Evolutionary conservation across 2,888 invertebrate genomes (phyloP), one percentile per base, ranked within the genome.

Genomic region (Morinoia aosen): DNA sequence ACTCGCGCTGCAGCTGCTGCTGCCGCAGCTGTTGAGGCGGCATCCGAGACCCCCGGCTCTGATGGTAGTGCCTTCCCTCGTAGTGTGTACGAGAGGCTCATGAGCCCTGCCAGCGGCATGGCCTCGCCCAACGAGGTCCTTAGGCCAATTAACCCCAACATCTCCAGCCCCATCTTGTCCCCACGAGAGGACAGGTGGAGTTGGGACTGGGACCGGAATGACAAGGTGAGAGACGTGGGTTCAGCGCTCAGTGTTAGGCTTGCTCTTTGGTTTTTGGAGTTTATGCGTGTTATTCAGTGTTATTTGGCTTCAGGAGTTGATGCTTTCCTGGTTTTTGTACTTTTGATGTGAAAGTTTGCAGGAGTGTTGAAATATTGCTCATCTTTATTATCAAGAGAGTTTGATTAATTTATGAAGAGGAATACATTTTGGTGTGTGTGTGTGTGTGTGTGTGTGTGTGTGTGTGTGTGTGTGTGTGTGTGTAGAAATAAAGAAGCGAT

Each of bases 131-230:
- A 94, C 64, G 96, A 96, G 91, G 96, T 96, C 25, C 95, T 96
- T 40, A 88, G 96, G 48, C 96, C 96, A 39, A 96, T 96, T 95
- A 96, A 96, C 95, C 96, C 96, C 90, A 96, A 96, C 94, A 96
- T 96, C 88, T 96, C 95, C 64, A 96, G 96, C 95, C 96, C 96
- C 33, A 91, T 96, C 61, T 96, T 96, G 14, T 96, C 96, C n/a
- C 96, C 96, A 16, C 94, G 96, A 94, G 96, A 96, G 88, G 96
- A 96, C 93, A 94, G 96, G 76, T 96, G 96, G 96, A 96, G 96
- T 61, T 96, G 96, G 88, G 96, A 96, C 61, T 96, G 96, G 57
- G 96, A 96, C 40, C 94, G 95, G 39, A 91, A 95, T 64, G 96
- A 96, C 95, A 96, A 96, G 96, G 96, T 96, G 56, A 57, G 93